Percentiles rank a stretch among this genome's conserved stretches.
phyloP scores from a whole-genome alignment of 2,113 vertebrate genomes.

The Callorhinus ursinus region DNA sequence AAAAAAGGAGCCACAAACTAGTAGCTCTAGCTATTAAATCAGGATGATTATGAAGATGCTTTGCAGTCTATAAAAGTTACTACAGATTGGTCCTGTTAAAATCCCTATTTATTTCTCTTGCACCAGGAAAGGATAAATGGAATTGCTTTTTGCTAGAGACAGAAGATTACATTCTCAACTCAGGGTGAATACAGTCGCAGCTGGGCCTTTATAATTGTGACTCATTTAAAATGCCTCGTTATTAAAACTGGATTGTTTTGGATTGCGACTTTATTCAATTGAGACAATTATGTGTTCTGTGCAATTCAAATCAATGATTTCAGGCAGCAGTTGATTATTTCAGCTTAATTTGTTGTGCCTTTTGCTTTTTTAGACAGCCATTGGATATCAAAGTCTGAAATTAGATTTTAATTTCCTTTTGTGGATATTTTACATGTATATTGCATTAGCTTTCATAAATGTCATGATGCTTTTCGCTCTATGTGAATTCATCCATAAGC shows the following conservation, averaged over 20 bases:
- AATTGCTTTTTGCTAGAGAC: constrained; percentile 23
- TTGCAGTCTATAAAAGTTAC: neutral
- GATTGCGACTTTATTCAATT: constrained; percentile 68
- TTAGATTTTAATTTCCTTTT: constrained; percentile 71
- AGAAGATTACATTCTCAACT: constrained; percentile 67
- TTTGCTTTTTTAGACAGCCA: constrained; percentile 62
- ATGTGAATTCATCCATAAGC: neutral
- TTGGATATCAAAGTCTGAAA: constrained; percentile 70
- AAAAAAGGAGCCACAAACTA: neutral
- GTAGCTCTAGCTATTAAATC: neutral
- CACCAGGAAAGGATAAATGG: constrained; percentile 33
- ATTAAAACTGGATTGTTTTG: constrained; percentile 79
- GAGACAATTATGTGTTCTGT: constrained; percentile 72
- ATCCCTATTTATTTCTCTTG: constrained; percentile 46
- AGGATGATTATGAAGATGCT: neutral
- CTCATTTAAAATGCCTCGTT: constrained; percentile 69
- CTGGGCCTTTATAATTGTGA: constrained; percentile 69
- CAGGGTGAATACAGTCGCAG: constrained; percentile 63
- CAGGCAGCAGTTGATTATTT: constrained; percentile 58
- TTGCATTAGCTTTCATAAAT: constrained; percentile 40
- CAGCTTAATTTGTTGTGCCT: constrained; percentile 76
- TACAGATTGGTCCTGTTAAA: neutral
- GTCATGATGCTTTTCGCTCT: neutral
- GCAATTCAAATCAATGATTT: constrained; percentile 77
- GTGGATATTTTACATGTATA: neutral